Conservation (phyloP, 2,797 vertebrate species). For the Gambusia yucatana region DNA sequence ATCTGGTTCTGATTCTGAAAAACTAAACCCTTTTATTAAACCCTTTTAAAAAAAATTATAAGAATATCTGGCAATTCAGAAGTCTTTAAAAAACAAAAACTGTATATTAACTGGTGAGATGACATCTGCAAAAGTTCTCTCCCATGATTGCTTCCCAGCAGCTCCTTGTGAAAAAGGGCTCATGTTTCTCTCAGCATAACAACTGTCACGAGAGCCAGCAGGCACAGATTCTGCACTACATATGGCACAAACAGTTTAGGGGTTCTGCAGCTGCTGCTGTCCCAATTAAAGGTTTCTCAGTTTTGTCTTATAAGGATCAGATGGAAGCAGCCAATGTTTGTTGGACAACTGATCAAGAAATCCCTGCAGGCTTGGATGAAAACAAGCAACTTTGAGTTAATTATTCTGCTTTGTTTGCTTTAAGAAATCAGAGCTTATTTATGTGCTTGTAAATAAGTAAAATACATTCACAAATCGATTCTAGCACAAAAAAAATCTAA, state of each 20-base stretch:
- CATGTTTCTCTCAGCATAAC: conserved; percentile 71
- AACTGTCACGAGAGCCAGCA: conserved; percentile 52
- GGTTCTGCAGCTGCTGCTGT: conserved; percentile 36
- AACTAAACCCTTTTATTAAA: background rate
- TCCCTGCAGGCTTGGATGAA: background rate
- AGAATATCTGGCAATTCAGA: background rate
- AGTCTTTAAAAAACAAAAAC: background rate
- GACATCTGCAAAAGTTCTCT: conserved; percentile 42
- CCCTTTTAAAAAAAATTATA: background rate
- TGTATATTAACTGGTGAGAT: conserved; percentile 37
- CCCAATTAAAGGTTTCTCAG: conserved; percentile 35
- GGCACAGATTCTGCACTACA: conserved; percentile 43
- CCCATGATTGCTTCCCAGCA: conserved; percentile 54
- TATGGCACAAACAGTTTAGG: conserved; percentile 39
- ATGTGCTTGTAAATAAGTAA: background rate
- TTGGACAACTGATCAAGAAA: background rate
- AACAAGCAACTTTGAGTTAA: background rate
- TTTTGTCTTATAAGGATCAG: conserved; percentile 26
- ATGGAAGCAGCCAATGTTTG: background rate
- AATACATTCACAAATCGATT: background rate
- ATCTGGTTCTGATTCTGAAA: background rate
- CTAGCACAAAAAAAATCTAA: background rate
- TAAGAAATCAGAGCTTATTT: background rate
- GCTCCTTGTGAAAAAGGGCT: conserved; percentile 55
- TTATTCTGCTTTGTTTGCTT: background rate